Evolutionary conservation across 2,113 vertebrate genomes (phyloP), one percentile per base, ranked within the genome.

Genomic region (Notarius quadriscutis): DNA sequence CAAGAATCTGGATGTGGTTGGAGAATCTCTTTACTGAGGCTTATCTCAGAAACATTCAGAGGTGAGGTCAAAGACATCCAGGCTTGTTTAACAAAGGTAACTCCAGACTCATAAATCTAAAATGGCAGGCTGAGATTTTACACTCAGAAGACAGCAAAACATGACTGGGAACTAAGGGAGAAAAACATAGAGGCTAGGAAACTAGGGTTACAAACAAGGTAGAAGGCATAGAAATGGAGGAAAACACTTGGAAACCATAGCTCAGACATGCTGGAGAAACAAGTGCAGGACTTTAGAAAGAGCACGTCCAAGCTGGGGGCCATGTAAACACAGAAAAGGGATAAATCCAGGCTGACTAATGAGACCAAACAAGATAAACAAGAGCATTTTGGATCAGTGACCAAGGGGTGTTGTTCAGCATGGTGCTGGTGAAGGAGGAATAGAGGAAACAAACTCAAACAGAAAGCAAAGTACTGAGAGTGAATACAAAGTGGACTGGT

Each of bases 41-140:
- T 81, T 60, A 81, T 81, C 79, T 60, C 8, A 0, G 55, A 60
- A 81, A 34, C 27, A 60, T 81, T 20, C 30, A 81, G 57, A 81
- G 78, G 78, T 80, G 53, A 80, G 57, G 79, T 60, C 55, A 81
- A 81, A 81, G 79, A 60, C 79, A 81, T 81, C 79, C 79, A 81
- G 55, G 57, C 8, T 60, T 81, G 79, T 60, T 81, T 81, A 60
- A 60, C 79, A 81, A 34, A 60, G 57, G 27, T 34, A 81, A 41
- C 79, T 81, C 30, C 79, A 62, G 79, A 81, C 17, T 60, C 57
- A 81, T 81, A 60, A 81, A 81, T 81, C 79, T 81, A 60, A 81
- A 27, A 60, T 7, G 18, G 27, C 55, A 34, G 27, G 57, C 79
- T 5, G 30, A 60, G 55, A 81, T 58, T 81, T 81, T 81, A 60